A percentile compares a stretch with the other conserved stretches of the same genome.
phyloP scores from a whole-genome alignment of 2,797 vertebrate species.

The Sebastes melanostomus region DNA sequence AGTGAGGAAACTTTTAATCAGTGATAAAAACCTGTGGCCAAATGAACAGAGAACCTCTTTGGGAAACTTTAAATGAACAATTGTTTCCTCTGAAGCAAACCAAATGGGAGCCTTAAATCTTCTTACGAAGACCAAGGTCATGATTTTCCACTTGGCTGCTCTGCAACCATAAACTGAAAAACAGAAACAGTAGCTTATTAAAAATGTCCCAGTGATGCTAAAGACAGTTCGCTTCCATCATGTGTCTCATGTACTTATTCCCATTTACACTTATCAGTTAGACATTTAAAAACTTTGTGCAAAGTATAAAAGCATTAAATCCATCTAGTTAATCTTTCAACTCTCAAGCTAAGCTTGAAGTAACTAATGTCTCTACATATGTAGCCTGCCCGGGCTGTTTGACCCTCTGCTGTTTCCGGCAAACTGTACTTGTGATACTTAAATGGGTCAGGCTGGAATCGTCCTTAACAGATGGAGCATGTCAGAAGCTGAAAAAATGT shows the following conservation, averaged over 20 bases:
- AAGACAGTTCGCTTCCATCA: neutral
- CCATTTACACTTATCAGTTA: neutral
- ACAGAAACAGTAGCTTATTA: neutral
- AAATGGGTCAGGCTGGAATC: conserved; percentile 37
- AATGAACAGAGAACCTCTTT: conserved; percentile 4
- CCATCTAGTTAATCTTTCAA: conserved; percentile 20
- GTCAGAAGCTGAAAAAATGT: conserved; percentile 52
- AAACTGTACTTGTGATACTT: conserved; percentile 39
- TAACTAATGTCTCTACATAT: neutral
- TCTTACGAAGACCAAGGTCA: conserved; percentile 36
- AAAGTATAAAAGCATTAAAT: neutral
- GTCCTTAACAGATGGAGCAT: conserved; percentile 53
- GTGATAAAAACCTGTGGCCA: conserved; percentile 14
- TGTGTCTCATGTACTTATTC: neutral
- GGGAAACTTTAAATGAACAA: neutral
- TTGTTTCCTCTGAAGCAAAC: neutral
- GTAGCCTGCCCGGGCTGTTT: neutral
- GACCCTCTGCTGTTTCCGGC: conserved; percentile 22
- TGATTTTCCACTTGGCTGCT: conserved; percentile 49
- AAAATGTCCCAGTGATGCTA: neutral
- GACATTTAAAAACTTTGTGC: neutral
- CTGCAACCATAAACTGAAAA: neutral
- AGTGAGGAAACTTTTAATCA: neutral
- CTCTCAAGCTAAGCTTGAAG: conserved; percentile 15
- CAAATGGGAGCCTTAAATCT: neutral